These are phyloP conservation scores for Holacanthella duospinosa DNA, from an alignment of 2,888 invertebrate genomes.

Conservation along the genomic window DNA sequence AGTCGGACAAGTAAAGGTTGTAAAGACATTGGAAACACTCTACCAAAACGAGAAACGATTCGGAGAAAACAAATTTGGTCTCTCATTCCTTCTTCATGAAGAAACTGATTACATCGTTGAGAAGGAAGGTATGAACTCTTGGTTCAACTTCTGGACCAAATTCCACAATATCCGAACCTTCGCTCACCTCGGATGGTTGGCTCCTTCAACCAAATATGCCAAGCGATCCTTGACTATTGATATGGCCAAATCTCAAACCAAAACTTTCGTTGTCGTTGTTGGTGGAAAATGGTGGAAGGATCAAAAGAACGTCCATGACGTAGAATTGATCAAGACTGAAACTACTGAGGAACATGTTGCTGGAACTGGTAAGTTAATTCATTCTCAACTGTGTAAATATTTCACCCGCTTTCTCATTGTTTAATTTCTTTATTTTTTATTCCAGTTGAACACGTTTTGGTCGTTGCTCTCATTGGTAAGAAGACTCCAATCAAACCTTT, in stretches of 20 bases:
- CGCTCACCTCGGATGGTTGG: slow-evolving; percentile 19
- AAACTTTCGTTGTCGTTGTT: slow-evolving; percentile 4
- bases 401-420: no score
- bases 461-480: slow-evolving; percentile 29
- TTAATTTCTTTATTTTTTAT: no score
- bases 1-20: slow-evolving; percentile 29
- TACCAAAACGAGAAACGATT: slow-evolving; percentile 11
- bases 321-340: neutral
- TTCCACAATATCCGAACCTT: slow-evolving; percentile 22
- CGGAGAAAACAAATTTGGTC: slow-evolving; percentile 24
- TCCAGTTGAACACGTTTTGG: slow-evolving; percentile 18
- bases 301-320: neutral
- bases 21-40: slow-evolving; percentile 17
- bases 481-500: slow-evolving; percentile 22
- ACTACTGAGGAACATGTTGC: neutral
- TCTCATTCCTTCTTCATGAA: slow-evolving; percentile 21
- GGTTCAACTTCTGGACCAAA: slow-evolving; percentile 15
- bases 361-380: neutral
- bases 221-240: neutral
- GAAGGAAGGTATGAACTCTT: neutral
- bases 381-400: neutral
- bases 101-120: slow-evolving; percentile 20
- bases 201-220: neutral
- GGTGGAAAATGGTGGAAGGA: neutral
- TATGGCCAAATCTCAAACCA: slow-evolving; percentile 6